Base-by-base conservation (phyloP, 2,888 invertebrate genomes). In the Smittia sp. region DNA sequence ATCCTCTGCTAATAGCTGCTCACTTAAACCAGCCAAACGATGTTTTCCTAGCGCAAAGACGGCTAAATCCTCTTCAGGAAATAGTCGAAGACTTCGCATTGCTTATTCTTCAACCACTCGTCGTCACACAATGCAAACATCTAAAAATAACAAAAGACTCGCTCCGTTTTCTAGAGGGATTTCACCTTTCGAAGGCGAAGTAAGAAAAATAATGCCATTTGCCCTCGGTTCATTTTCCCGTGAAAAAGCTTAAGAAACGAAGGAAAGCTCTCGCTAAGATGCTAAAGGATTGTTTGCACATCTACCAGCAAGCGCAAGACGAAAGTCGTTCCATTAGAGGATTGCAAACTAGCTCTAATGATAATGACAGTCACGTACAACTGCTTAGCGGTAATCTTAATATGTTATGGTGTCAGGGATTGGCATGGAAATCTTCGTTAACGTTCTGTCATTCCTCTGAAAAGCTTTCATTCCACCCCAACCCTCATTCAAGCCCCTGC, bases 311-410 rank as follows among this genome's bases (percentile, higher is more conserved):
- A 46, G 3, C 46, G n/a, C n/a, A 13, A 46, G 46, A 46, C 9
- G 11, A n/a, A 1, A 58, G 18, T 58, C 22, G 9, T 58, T 58
- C 58, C 58, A 58, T 58, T 58, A 58, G 22, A n/a, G 22, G 22
- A 58, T 58, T 22, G 58, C 58, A 63, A 63, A 63, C 27, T 63
- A 6, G 63, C 20, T n/a, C 63, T 63, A 63, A 63, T 63, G 63
- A 63, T 63, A 63, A 63, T 25, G 27, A 63, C 20, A 63, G 63
- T 63, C 63, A 63, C 63, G 63, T 63, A 63, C 58, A 58, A 22
- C 9, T 58, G 22, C 20, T 58, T 58, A 46, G 15, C 46, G 46
- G 46, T n/a, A 46, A 32, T 32, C 32, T 32, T 32, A 32, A 32
- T 32, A 32, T 32, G 32, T 32, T 32, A 9, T 32, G 9, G 32